These are phyloP conservation scores for Gnathonemus echidnorhynchus DNA, from an alignment of 2,113 vertebrate species.

Conservation along the genomic window DNA sequence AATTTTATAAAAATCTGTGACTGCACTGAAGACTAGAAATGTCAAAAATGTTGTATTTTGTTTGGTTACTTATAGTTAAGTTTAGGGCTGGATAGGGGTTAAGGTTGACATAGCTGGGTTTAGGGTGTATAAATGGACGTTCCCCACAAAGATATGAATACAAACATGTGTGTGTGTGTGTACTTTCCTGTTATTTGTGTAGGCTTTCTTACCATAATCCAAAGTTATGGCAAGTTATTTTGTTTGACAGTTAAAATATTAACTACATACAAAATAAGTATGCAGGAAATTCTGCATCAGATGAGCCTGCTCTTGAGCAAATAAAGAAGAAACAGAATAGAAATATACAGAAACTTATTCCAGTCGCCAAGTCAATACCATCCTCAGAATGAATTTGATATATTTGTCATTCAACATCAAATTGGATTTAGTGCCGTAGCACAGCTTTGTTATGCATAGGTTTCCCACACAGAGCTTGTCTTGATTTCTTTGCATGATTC, in stretches of 20 bases:
- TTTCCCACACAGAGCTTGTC: background rate
- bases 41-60: background rate
- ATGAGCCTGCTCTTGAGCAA: background rate
- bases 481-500: background rate
- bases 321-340: background rate
- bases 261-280: background rate
- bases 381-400: background rate
- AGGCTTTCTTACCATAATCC: background rate
- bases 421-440: background rate
- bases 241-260: background rate
- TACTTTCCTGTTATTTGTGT: background rate
- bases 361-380: background rate
- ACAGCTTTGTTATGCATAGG: background rate
- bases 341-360: background rate
- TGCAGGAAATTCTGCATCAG: background rate
- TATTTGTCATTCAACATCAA: constrained; percentile 3
- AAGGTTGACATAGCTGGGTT: background rate
- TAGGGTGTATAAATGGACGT: background rate
- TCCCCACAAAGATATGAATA: background rate
- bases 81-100: background rate
- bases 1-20: background rate
- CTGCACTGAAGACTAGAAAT: background rate
- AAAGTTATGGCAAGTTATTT: background rate
- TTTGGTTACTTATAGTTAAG: background rate
- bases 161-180: background rate